Evolutionary conservation across 2,797 vertebrate genomes (phyloP).

Genomic region (Numenius phaeopus): DNA sequence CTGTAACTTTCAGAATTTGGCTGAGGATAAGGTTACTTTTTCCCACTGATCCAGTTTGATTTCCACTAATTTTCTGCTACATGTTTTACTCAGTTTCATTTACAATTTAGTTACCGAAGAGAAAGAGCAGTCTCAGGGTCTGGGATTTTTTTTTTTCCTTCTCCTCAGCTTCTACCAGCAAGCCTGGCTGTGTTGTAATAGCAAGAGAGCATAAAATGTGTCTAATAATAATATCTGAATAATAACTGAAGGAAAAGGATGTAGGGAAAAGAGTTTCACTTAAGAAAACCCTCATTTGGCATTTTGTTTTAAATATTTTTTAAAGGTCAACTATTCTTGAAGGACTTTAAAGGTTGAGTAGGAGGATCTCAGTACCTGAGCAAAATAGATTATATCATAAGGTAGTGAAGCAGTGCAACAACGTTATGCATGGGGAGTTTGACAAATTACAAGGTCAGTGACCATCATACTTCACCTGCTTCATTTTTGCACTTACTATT

Average conservation of each 20-base stretch:
- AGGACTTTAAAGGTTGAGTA: conserved; percentile 82
- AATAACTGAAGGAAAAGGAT: background rate
- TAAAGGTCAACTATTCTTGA: conserved; percentile 83
- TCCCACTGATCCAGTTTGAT: conserved; percentile 29
- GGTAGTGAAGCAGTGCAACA: conserved; percentile 21
- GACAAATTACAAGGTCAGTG: conserved; percentile 71
- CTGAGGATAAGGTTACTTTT: conserved; percentile 49
- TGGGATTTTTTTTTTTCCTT: background rate
- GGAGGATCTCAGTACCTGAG: conserved; percentile 78
- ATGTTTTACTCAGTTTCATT: conserved; percentile 47
- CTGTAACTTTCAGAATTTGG: background rate
- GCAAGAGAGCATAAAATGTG: background rate
- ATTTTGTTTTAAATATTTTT: conserved; percentile 48
- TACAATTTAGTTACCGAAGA: conserved; percentile 19
- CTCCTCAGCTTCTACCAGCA: background rate
- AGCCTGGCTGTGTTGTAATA: background rate
- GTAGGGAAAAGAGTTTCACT: background rate
- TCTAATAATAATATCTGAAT: background rate
- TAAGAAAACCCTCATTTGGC: conserved; percentile 36
- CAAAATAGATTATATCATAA: conserved; percentile 71
- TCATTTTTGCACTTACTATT: conserved; percentile 18
- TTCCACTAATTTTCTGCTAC: conserved; percentile 44
- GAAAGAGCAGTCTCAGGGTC: background rate
- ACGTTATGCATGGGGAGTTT: conserved; percentile 44
- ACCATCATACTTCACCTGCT: background rate